phyloP scores from a whole-genome alignment of 2,113 vertebrate species.

The Hydrolagus affinis region DNA sequence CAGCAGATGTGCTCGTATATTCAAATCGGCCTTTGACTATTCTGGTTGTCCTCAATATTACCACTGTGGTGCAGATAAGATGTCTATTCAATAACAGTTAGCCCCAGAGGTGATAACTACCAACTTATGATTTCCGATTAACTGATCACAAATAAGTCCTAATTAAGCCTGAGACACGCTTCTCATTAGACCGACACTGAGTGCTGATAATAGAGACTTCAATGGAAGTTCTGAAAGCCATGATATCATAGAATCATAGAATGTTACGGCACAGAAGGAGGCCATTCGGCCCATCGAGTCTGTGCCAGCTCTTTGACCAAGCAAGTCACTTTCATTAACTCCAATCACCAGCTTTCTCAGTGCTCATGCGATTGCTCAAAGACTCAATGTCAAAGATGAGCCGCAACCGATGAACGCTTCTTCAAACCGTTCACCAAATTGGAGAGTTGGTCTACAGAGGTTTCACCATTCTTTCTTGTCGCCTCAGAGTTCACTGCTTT shows the following conservation, averaged over 20 bases:
- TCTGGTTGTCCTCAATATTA: neutral
- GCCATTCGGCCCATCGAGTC: too few relatives aligned
- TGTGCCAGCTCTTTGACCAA: too few relatives aligned
- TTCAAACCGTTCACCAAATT: neutral
- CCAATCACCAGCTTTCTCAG: too few relatives aligned
- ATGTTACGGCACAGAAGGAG: too few relatives aligned
- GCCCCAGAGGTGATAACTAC: neutral
- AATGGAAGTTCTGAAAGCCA: neutral
- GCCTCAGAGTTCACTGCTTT: conserved; percentile 85
- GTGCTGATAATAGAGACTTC: neutral
- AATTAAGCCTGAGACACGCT: neutral
- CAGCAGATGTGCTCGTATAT: neutral
- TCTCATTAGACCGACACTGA: neutral
- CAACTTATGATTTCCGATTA: conserved; percentile 13
- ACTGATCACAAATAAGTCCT: neutral
- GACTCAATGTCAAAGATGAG: too few relatives aligned
- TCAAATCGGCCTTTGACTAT: neutral
- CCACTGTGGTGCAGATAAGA: neutral
- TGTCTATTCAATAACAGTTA: neutral
- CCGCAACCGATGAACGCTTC: neutral
- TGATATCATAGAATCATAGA: too few relatives aligned
- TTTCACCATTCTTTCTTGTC: conserved; percentile 2
- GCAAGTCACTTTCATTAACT: too few relatives aligned
- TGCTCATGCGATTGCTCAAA: neutral
- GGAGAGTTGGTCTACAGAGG: neutral